phyloP scores from a whole-genome alignment of 2,888 invertebrate species.

The Epinotia demarniana region DNA sequence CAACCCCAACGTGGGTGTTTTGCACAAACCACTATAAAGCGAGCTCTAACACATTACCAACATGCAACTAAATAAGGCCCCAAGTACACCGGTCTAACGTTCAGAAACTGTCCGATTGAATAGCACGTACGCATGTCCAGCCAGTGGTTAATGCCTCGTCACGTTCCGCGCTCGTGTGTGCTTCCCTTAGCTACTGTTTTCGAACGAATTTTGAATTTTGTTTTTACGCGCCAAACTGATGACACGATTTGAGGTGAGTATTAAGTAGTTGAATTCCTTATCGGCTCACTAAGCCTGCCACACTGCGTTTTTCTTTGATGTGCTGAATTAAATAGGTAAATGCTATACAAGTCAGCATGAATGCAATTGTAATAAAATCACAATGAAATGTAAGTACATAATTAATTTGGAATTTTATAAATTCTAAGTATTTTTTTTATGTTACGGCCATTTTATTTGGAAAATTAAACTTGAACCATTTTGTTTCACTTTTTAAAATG shows the following conservation, averaged over 20 bases:
- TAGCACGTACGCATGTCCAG: slow-evolving; percentile 24
- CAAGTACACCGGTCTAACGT: slow-evolving; percentile 1
- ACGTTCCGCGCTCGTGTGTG: slow-evolving; percentile 36
- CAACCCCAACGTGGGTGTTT: not conserved
- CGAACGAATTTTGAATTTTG: slow-evolving; percentile 6
- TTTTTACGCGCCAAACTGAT: slow-evolving; percentile 20
- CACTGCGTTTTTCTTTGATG: not conserved
- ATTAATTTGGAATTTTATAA: no score
- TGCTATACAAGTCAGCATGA: no score
- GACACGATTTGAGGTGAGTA: slow-evolving; percentile 13
- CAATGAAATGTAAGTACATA: no score
- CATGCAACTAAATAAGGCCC: not conserved
- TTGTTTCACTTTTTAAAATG: no score
- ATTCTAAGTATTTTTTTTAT: no score
- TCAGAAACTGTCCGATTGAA: slow-evolving; percentile 21
- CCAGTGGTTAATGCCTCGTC: slow-evolving; percentile 28
- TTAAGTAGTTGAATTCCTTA: not conserved
- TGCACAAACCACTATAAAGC: slow-evolving; percentile 2
- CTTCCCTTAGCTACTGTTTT: slow-evolving; percentile 21
- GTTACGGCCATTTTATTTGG: no score
- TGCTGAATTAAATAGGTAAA: no score
- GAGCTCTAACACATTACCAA: not conserved
- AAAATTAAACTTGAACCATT: no score
- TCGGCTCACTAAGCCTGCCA: not conserved
- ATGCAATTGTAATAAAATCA: no score